Evolutionary conservation across 2,888 invertebrate genomes (phyloP), one percentile per base, ranked within the genome.

Genomic region (Rhimphoctona megacephalus): DNA sequence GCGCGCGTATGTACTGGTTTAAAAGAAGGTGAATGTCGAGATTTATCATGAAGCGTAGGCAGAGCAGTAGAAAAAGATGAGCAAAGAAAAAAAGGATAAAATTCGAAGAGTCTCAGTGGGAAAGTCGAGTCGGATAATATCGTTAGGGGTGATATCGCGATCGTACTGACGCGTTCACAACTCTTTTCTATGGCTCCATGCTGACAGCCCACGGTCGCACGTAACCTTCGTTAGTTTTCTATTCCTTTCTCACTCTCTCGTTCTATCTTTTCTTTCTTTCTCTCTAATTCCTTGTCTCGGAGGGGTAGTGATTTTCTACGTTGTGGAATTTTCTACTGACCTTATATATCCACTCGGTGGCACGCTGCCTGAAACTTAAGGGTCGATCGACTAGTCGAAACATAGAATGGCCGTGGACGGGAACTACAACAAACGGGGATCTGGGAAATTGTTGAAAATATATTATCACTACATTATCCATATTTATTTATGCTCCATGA

Each of bases 271-370:
- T 57, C 17, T 61, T 61, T 36, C 36, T 52, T n/a, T 49, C 33
- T 64, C 33, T 72, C 64, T 72, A 61, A 52, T 70, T 72, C 66
- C 30, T 57, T 25, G n/a, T 39, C 73, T 3, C 52, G 11, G 52
- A 54, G 69, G 46, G 76, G 8, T 57, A 17, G 57, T 22, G 25
- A 61, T 80, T 85, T 81, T 61, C n/a, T 46, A 46, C 73, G 67
- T 54, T 57, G 19, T 36, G 72, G 64, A 22, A 78, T 25, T 64
- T 49, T 69, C 52, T 82, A 92, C 92, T 91, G 91, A 94, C 94
- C 93, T 94, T 94, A 92, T 91, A 90, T 88, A 94, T 92, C 91
- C 93, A 92, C 89, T 92, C 91, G 90, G 84, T 92, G 92, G 92
- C 91, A 82, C 90, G 91, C 81, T 92, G 92, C 91, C 92, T 92